Conservation (phyloP, 2,113 vertebrate genomes). For the Ciconia stormi region DNA sequence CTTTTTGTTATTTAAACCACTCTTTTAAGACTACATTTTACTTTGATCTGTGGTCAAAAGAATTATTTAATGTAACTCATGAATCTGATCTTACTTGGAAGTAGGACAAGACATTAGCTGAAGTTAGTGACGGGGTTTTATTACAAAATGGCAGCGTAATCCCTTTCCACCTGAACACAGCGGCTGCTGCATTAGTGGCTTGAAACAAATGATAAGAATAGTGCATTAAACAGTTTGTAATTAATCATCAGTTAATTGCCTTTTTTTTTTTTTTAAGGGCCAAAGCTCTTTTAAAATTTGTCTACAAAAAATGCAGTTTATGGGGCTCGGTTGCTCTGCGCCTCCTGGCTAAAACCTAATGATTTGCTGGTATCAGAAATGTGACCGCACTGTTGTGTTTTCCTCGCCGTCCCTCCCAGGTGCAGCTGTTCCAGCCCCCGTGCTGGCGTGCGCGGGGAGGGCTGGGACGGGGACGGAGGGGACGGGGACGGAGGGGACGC, state of each 20-base stretch:
- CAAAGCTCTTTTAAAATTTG: neutral
- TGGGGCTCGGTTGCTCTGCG: fast-evolving
- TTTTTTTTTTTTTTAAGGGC: neutral
- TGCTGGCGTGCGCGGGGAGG: fast-evolving
- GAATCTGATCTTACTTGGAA: neutral
- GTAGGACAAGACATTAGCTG: neutral
- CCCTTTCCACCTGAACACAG: neutral
- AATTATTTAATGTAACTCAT: neutral
- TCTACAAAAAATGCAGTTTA: neutral
- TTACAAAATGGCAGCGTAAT: neutral
- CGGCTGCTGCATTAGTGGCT: neutral
- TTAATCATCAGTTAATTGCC: neutral
- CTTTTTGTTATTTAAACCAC: neutral
- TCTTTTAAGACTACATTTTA: neutral
- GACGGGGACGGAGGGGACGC: fast-evolving
- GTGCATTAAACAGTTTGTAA: neutral
- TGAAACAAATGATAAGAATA: neutral
- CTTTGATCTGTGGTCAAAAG: neutral
- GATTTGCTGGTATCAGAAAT: neutral
- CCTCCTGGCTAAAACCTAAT: neutral
- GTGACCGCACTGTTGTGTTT: fast-evolving
- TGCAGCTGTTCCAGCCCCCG: neutral
- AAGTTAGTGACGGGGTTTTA: neutral
- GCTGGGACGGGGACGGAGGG: neutral
- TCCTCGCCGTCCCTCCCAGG: neutral